Evolutionary conservation across 2,113 vertebrate genomes (phyloP), one percentile per base, ranked within the genome.

Genomic region (Pedetes capensis): DNA sequence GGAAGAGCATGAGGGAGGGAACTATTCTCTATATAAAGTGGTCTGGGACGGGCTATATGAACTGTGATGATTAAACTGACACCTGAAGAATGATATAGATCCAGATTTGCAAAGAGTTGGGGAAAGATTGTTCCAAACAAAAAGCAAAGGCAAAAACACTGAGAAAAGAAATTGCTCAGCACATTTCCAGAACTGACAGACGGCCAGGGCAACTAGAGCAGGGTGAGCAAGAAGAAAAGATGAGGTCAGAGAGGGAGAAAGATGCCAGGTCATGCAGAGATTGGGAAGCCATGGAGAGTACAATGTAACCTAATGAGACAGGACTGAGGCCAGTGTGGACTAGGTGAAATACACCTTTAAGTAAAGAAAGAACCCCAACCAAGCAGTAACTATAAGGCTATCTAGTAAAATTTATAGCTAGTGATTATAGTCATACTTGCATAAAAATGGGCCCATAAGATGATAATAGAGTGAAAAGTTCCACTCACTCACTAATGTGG

Each of bases 181-280:
- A 82, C 44, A 44, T 72, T 95, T 68, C 82, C 94, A 89, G 74
- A 91, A 88, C 49, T 94, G 88, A 94, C 88, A 91, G 90, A 55
- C 5, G 0, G 61, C 61, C 55, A 82, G 76, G 39, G 72, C 64
- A 89, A 72, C 66, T 37, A n/a, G 55, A 91, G 61, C 47, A 95
- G 89, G 78, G 20, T 55, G 49, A 94, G 42, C 34, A 87, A 89
- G 32, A 85, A 13, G 27, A 18, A 66, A 59, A 64, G 55, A 88
- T 93, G 86, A 96, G 63, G 53, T 94, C 85, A 94, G 89, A 83
- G 51, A 92, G 57, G 44, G 44, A 88, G 44, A 23, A 0, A n/a
- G 20, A 74, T 81, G 37, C 61, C 91, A 96, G 85, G 57, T 51
- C 82, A 64, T 22, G 57, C 82, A 82, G 96, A 75, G 72, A 78